phyloP scores from a whole-genome alignment of 2,888 invertebrate genomes.

The Abrostola triplasia region DNA sequence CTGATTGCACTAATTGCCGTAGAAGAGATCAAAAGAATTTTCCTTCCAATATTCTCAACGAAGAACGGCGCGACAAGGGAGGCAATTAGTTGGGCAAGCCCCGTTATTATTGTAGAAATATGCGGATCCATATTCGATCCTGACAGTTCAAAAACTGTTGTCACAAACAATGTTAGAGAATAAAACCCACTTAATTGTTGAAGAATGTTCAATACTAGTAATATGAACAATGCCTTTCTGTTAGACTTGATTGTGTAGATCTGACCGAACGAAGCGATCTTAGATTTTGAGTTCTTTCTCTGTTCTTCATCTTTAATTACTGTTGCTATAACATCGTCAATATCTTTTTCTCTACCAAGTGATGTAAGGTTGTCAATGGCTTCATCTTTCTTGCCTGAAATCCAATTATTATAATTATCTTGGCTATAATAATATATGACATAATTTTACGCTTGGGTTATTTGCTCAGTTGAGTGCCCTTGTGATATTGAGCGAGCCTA shows the following conservation, averaged over 20 bases:
- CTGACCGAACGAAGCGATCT: constrained; percentile 48
- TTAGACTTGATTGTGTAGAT: constrained; percentile 59
- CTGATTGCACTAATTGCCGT: no score
- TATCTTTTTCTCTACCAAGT: constrained; percentile 59
- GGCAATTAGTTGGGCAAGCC: not conserved
- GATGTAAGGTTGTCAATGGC: constrained; percentile 60
- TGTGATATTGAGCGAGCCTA: no score
- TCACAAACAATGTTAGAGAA: constrained; percentile 63
- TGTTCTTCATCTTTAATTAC: constrained; percentile 14
- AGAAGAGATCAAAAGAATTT: no score
- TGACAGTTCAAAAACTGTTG: constrained; percentile 64
- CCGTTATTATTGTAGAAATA: not conserved
- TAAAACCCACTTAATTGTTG: constrained; percentile 66
- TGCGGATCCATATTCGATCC: constrained; percentile 45
- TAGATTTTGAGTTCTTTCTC: constrained; percentile 27
- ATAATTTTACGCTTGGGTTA: no score
- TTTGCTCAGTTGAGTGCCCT: no score
- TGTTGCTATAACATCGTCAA: constrained; percentile 49
- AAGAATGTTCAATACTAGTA: constrained; percentile 58
- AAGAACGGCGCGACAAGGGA: no score
- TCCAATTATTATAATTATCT: no score
- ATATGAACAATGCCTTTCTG: constrained; percentile 61
- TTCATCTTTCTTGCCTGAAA: constrained; percentile 59
- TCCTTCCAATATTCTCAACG: no score
- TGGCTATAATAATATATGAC: no score